Evolutionary conservation across 2,113 vertebrate genomes (phyloP).

Genomic region (Plestiodon gilberti): DNA sequence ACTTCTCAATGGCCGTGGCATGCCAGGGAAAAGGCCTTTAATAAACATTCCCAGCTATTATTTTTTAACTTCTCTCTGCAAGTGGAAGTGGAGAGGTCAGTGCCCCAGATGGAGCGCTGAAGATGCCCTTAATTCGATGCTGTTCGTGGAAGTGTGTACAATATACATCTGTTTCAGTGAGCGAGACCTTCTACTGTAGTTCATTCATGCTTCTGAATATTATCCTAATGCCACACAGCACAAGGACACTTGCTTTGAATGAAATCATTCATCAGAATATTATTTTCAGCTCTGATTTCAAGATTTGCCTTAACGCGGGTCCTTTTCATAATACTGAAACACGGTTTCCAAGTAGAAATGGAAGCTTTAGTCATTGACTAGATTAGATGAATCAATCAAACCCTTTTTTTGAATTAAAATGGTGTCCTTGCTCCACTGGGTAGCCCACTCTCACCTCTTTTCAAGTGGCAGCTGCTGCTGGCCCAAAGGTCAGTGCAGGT

Average conservation of each 20-base stretch:
- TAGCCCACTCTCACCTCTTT: neutral
- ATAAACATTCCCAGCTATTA: slow-evolving; percentile 59
- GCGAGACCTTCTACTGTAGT: slow-evolving; percentile 26
- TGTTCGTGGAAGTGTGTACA: slow-evolving; percentile 61
- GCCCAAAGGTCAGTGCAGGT: too few species aligned
- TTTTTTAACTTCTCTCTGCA: slow-evolving; percentile 40
- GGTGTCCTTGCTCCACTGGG: neutral
- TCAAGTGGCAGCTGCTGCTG: too few species aligned
- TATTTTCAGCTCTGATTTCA: slow-evolving; percentile 6
- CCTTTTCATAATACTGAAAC: neutral
- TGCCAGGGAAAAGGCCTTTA: slow-evolving; percentile 7
- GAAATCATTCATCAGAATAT: slow-evolving; percentile 26
- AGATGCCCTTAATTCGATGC: slow-evolving; percentile 67
- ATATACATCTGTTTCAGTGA: slow-evolving; percentile 54
- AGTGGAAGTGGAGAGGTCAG: slow-evolving; percentile 52
- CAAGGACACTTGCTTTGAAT: neutral
- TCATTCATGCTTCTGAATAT: slow-evolving; percentile 27
- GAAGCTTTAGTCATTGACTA: neutral
- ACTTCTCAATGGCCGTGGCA: neutral
- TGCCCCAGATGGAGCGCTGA: slow-evolving; percentile 63
- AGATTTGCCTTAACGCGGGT: neutral
- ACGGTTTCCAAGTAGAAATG: neutral
- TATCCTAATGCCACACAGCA: slow-evolving; percentile 18
- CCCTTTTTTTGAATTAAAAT: neutral
- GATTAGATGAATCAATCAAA: neutral